phyloP scores from a whole-genome alignment of 2,797 vertebrate genomes.

The Cossypha heuglini region DNA sequence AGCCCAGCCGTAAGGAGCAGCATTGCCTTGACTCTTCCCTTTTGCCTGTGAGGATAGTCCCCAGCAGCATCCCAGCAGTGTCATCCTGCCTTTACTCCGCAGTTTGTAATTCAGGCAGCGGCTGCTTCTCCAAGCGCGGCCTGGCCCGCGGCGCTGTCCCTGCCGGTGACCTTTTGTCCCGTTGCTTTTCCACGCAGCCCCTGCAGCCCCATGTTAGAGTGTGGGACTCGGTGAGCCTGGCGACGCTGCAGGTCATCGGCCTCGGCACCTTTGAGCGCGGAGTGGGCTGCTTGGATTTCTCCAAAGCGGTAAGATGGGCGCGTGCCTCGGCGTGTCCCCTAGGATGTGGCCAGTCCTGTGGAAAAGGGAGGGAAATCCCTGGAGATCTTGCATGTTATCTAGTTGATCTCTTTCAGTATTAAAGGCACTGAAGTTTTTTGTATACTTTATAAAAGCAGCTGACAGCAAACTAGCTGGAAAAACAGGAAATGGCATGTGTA shows the following conservation, averaged over 20 bases:
- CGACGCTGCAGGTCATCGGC: conserved; percentile 89
- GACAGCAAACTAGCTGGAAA: not conserved
- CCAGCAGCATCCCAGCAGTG: not conserved
- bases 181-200: conserved; percentile 75
- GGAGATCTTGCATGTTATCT: not conserved
- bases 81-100: not conserved
- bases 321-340: too few relatives aligned
- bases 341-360: rapidly evolving
- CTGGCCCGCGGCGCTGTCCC: not conserved
- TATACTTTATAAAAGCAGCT: not conserved
- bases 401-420: not conserved
- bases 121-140: not conserved
- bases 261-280: conserved; percentile 94
- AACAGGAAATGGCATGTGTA: not conserved
- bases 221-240: conserved; percentile 94
- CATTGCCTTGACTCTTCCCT: not conserved
- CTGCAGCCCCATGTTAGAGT: conserved; percentile 93
- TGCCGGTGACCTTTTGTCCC: not conserved
- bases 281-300: conserved; percentile 93
- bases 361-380: not conserved
- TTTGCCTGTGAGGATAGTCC: not conserved
- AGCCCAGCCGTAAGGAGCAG: not conserved
- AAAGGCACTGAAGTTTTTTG: not conserved
- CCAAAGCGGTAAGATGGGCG: conserved; percentile 87
- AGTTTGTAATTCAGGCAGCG: not conserved